Conservation (phyloP, 1,140 invertebrate species). For the Drosophila eugracilis region DNA sequence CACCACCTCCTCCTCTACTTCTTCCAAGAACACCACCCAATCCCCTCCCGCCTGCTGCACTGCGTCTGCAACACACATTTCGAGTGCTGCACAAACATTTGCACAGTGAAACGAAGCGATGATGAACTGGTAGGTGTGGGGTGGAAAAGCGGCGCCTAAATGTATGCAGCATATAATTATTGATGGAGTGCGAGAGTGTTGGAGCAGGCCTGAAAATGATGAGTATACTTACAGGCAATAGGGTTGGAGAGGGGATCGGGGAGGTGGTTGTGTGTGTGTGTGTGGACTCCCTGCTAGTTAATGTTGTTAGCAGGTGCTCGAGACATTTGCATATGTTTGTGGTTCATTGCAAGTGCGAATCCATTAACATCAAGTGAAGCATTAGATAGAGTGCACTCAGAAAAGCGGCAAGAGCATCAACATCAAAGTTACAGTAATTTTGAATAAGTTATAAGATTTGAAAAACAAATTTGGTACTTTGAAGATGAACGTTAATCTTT, state of each 20-base stretch:
- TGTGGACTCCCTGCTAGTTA: constrained; percentile 63
- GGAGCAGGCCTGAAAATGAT: constrained; percentile 58
- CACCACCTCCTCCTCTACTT: not conserved
- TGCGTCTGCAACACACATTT: constrained; percentile 56
- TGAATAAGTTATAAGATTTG: not conserved
- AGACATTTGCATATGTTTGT: constrained; percentile 81
- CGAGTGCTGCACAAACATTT: constrained; percentile 76
- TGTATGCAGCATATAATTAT: constrained; percentile 81
- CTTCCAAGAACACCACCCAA: constrained; percentile 5
- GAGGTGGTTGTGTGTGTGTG: not conserved
- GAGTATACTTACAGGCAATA: constrained; percentile 32
- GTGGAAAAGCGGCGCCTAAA: constrained; percentile 50
- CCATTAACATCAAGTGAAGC: constrained; percentile 75
- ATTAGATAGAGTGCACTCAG: constrained; percentile 32
- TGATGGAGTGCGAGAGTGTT: constrained; percentile 65
- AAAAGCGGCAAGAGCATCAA: constrained; percentile 1
- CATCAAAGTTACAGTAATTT: not conserved
- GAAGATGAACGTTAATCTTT: too few species aligned
- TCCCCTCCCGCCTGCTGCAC: constrained; percentile 1
- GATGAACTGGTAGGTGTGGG: constrained; percentile 10
- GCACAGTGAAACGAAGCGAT: constrained; percentile 70
- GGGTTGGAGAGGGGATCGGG: not conserved
- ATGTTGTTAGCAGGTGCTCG: constrained; percentile 80
- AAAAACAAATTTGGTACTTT: too few species aligned
- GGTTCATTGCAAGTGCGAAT: constrained; percentile 81